Conservation (phyloP, 2,888 invertebrate genomes). For the Chymomyza procnemis region DNA sequence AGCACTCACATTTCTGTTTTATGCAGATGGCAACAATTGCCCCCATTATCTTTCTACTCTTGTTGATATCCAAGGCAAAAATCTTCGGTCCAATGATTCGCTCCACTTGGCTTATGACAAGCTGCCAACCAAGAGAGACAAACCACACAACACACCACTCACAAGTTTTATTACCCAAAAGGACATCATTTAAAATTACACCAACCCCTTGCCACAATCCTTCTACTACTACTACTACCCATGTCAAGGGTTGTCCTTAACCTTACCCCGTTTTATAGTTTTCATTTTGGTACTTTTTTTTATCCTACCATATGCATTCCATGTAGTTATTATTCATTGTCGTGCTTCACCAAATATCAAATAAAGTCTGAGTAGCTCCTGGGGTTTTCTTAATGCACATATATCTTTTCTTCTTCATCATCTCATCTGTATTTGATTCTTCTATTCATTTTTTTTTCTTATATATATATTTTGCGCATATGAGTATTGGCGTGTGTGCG, state of each 20-base stretch:
- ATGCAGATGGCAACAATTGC: no score
- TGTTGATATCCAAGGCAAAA: background rate
- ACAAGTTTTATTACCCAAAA: background rate
- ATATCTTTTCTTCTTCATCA: constrained; percentile 3
- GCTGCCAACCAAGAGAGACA: background rate
- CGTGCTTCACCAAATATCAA: constrained; percentile 66
- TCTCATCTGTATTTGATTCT: constrained; percentile 33
- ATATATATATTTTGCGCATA: constrained; percentile 56
- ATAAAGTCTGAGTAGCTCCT: constrained; percentile 50
- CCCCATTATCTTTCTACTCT: background rate
- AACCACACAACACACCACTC: background rate
- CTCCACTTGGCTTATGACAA: background rate
- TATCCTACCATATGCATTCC: constrained; percentile 56
- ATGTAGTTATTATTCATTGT: constrained; percentile 69
- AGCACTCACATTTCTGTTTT: no score
- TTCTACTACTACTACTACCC: background rate
- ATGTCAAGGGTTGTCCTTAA: constrained; percentile 18
- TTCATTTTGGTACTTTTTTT: constrained; percentile 16
- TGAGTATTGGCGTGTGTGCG: constrained; percentile 43
- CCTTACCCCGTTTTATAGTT: background rate
- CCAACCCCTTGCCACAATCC: background rate
- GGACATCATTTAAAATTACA: background rate
- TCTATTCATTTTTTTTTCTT: constrained; percentile 9
- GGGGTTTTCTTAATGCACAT: constrained; percentile 27
- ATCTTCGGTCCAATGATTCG: background rate